These are phyloP conservation scores for Gallinago jamesoni DNA, from an alignment of 2,113 vertebrate species.

Conservation along the genomic window DNA sequence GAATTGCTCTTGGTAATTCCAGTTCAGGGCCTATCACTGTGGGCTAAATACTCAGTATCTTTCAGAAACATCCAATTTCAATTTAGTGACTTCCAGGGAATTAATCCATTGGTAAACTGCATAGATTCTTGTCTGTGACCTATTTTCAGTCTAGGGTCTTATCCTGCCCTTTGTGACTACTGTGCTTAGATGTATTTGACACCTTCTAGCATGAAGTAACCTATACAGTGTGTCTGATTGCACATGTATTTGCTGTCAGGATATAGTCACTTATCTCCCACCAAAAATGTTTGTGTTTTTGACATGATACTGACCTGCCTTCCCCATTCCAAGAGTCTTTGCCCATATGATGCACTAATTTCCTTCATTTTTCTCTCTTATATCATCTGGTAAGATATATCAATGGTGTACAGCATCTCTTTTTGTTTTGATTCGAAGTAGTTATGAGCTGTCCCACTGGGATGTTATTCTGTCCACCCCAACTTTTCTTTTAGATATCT, in stretches of 20 bases:
- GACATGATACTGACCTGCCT: not conserved
- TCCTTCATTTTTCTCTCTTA: not conserved
- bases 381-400: not conserved
- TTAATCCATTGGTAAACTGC: not conserved
- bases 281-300: not conserved
- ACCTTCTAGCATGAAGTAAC: not conserved
- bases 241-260: not conserved
- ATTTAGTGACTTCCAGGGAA: not conserved
- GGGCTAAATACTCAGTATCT: not conserved
- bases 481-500: not conserved
- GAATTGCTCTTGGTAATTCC: not conserved
- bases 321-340: not conserved
- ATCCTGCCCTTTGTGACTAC: not conserved
- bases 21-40: not conserved
- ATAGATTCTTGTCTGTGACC: not conserved
- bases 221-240: not conserved
- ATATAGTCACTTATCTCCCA: not conserved
- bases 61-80: not conserved
- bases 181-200: not conserved
- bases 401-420: not conserved
- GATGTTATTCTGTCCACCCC: not conserved
- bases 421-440: not conserved
- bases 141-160: not conserved
- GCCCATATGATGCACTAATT: not conserved
- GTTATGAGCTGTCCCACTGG: not conserved